A percentile compares a stretch with the other conserved stretches of the same genome.
phyloP scores from a whole-genome alignment of 2,797 vertebrate species.

The Vireo griseus region DNA sequence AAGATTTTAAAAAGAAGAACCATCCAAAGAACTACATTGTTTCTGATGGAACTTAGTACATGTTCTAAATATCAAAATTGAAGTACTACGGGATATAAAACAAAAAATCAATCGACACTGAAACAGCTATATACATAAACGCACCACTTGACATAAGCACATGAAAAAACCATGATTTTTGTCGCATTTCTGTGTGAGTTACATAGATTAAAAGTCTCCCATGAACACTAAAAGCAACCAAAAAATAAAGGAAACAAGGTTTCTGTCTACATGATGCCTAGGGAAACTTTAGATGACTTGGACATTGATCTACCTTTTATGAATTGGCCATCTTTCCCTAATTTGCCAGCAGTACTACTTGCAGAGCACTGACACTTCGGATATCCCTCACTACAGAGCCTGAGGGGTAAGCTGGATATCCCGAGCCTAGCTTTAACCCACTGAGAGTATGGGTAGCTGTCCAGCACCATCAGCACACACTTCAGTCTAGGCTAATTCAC shows the following conservation, averaged over 20 bases:
- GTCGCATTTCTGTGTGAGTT: conserved; percentile 20
- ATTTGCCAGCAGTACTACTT: not conserved
- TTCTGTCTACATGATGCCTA: not conserved
- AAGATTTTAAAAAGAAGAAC: conserved; percentile 61
- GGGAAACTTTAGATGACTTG: conserved; percentile 4
- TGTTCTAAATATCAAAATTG: conserved; percentile 42
- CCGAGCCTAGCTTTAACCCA: not conserved
- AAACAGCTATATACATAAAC: conserved; percentile 20
- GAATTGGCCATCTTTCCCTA: not conserved
- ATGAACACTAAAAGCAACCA: conserved; percentile 19
- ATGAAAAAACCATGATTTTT: not conserved
- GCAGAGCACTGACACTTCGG: not conserved
- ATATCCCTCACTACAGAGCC: not conserved
- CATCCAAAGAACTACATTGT: conserved; percentile 68
- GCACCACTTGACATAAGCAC: not conserved
- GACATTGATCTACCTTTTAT: not conserved
- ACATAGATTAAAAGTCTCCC: conserved; percentile 28
- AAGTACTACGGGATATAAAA: conserved; percentile 5
- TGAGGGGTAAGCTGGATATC: not conserved
- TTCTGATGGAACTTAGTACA: conserved; percentile 65
- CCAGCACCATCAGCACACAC: not conserved
- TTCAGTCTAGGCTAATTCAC: not conserved
- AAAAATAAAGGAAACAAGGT: conserved; percentile 40
- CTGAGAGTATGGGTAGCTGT: not conserved
- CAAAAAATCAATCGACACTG: conserved; percentile 47